phyloP scores from a whole-genome alignment of 2,888 invertebrate species.

The Hypomecis atomaria region DNA sequence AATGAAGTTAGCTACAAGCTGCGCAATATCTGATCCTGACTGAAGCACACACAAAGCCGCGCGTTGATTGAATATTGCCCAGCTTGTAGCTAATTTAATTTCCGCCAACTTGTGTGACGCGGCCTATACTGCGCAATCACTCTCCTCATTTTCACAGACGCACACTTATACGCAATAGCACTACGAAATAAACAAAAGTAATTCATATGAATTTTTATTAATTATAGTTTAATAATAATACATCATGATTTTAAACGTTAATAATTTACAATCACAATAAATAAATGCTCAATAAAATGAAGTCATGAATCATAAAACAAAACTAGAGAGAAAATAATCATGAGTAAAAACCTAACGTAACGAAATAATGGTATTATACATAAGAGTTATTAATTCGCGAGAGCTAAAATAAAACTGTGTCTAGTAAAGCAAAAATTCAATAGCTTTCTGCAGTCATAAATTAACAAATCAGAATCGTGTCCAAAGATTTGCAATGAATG shows the following conservation, averaged over 20 bases:
- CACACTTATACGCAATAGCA: background rate
- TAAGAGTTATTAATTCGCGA: constrained; percentile 27
- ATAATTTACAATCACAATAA: constrained; percentile 77
- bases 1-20: too few relatives aligned
- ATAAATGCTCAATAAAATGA: constrained; percentile 76
- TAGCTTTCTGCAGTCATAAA: background rate
- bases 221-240: constrained; percentile 63
- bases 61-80: too few relatives aligned
- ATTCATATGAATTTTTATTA: constrained; percentile 77
- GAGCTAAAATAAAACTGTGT: background rate
- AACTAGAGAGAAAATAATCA: constrained; percentile 36
- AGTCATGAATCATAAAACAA: constrained; percentile 55
- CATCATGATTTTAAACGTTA: constrained; percentile 80
- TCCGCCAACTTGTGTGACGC: too few relatives aligned
- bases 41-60: too few relatives aligned
- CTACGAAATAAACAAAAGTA: constrained; percentile 9
- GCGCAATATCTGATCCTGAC: too few relatives aligned
- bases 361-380: background rate
- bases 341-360: constrained; percentile 24
- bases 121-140: too few relatives aligned
- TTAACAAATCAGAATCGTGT: background rate
- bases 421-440: background rate
- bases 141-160: too few relatives aligned
- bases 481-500: background rate
- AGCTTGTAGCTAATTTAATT: too few relatives aligned